Evolutionary conservation across 2,888 invertebrate species (phyloP), one percentile per base, ranked within the genome.

Genomic region (Lasioglossum calceatum): DNA sequence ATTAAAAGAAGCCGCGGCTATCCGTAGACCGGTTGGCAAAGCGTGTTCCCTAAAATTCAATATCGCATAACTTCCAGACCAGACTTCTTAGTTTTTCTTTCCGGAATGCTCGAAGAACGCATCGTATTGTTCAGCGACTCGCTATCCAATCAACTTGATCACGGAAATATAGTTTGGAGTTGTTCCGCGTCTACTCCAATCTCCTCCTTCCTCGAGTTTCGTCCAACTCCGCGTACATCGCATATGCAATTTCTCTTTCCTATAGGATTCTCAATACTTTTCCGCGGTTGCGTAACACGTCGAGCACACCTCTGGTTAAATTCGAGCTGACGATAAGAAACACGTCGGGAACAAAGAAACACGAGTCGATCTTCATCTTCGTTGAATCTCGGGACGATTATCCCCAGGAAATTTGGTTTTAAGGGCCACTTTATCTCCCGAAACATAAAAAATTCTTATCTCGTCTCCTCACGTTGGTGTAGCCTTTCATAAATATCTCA

Each of bases 101-200:
- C 39, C 72, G 14, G 23, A 16, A 77, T 71, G 54, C 77, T 77
- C 71, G 75, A 79, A 77, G 79, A 79, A 81, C 74, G 54, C 87
- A 79, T 82, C 70, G 79, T 89, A 89, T 81, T 85, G 87, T 89
- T 85, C 81, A 58, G 76, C 81, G 73, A 87, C 87, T 81, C 85
- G 85, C 87, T 89, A 85, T 85, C 89, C 89, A 89, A 89, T 89
- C 89, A 89, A 89, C 82, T 83, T 87, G 89, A 89, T 89, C 89
- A 89, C 82, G 81, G 85, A 85, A 89, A 89, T 89, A 87, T 77
- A 87, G 89, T 89, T 89, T 89, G 85, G 81, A 89, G 85, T 89
- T 89, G 85, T 83, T 89, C 72, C 77, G 72, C 81, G 67, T 86
- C 89, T 85, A 89, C 83, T 89, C 87, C 89, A 89, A 89, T 89